Evolutionary conservation across 2,797 vertebrate genomes (phyloP).

Genomic region (Sebastolobus alascanus): DNA sequence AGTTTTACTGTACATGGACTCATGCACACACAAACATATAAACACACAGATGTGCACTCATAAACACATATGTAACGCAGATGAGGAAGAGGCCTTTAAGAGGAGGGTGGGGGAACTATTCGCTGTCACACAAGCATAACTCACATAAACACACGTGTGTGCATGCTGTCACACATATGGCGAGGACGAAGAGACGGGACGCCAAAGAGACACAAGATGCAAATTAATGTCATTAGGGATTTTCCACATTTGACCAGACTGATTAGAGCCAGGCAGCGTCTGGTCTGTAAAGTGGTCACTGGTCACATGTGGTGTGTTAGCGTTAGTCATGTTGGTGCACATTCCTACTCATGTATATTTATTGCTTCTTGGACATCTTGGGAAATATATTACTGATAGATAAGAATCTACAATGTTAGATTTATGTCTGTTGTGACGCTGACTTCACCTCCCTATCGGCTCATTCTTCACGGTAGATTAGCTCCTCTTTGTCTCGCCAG

Average conservation of each 20-base stretch:
- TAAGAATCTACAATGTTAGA: conserved; percentile 11
- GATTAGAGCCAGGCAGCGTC: conserved; percentile 3
- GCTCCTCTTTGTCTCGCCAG: conserved; percentile 65
- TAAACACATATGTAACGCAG: conserved; percentile 72
- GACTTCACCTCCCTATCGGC: conserved; percentile 30
- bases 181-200: background rate
- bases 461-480: conserved; percentile 60
- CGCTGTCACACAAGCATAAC: conserved; percentile 36
- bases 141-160: conserved; percentile 37
- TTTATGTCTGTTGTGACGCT: conserved; percentile 14
- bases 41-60: conserved; percentile 42
- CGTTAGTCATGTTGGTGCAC: background rate
- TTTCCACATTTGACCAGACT: conserved; percentile 26
- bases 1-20: conserved; percentile 42
- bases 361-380: background rate
- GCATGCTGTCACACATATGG: conserved; percentile 10
- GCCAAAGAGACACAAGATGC: conserved; percentile 10
- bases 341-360: conserved; percentile 6
- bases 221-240: conserved; percentile 28
- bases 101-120: conserved; percentile 20
- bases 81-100: conserved; percentile 47
- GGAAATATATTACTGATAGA: conserved; percentile 2
- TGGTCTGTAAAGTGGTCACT: conserved; percentile 11
- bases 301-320: conserved; percentile 2
- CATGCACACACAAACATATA: conserved; percentile 37